These are phyloP conservation scores for Orchestia grillus DNA, from an alignment of 1,140 invertebrate genomes.

Conservation along the genomic window DNA sequence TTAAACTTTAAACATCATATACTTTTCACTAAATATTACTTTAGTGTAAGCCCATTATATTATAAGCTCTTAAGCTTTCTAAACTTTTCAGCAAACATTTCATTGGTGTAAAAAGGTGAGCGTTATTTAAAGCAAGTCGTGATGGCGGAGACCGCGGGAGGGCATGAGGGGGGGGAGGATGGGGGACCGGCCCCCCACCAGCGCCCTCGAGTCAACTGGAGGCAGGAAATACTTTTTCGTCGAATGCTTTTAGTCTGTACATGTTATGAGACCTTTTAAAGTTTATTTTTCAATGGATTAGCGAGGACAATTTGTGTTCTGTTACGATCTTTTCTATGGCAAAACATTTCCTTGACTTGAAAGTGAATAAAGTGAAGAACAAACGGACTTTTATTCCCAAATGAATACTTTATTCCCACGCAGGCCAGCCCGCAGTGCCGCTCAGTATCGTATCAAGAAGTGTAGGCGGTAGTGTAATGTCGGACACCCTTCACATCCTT, in stretches of 20 bases:
- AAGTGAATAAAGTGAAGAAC: background rate
- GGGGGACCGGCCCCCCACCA: no score
- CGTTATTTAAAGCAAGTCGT: no score
- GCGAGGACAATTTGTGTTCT: background rate
- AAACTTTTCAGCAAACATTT: background rate
- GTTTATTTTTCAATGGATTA: conserved; percentile 38
- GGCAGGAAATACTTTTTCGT: background rate
- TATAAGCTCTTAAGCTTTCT: background rate
- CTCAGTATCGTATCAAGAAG: no score
- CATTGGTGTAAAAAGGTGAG: background rate
- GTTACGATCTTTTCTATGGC: background rate
- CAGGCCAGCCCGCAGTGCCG: no score
- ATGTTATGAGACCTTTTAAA: background rate
- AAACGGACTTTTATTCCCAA: background rate
- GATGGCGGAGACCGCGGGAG: no score
- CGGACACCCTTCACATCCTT: no score
- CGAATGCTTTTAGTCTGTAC: background rate
- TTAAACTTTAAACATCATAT: no score
- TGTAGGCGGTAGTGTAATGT: no score
- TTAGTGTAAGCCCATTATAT: background rate
- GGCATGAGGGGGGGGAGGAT: no score
- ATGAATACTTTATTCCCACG: no score
- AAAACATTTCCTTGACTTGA: background rate
- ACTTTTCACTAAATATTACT: no score
- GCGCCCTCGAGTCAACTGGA: no score